These are phyloP conservation scores for Rhinoptilus africanus DNA, from an alignment of 2,113 vertebrate species.

Conservation along the genomic window DNA sequence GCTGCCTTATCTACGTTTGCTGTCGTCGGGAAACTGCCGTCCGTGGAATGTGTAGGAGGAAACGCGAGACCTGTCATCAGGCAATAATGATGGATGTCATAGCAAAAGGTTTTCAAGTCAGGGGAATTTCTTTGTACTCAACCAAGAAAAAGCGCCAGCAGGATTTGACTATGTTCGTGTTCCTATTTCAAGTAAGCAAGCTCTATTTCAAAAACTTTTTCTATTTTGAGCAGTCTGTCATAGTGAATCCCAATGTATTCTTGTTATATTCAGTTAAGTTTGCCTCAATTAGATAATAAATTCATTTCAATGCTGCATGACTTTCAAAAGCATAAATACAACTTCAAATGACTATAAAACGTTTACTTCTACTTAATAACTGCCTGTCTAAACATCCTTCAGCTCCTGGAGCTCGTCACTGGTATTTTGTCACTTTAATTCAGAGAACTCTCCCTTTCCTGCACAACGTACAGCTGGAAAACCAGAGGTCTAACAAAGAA, in stretches of 20 bases:
- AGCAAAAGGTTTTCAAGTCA: background rate
- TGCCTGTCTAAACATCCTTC: background rate
- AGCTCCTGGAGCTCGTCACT: background rate
- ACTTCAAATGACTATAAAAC: background rate
- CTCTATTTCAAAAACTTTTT: background rate
- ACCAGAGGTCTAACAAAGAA: background rate
- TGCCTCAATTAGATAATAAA: background rate
- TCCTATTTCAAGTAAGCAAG: background rate
- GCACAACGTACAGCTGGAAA: background rate
- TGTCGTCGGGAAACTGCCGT: fast-evolving
- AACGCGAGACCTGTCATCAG: background rate
- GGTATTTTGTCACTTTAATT: background rate
- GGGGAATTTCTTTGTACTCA: background rate
- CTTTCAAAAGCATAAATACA: background rate
- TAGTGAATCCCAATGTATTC: fast-evolving
- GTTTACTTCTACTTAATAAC: background rate
- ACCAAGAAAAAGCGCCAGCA: background rate
- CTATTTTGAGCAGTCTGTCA: background rate
- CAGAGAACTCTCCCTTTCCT: background rate
- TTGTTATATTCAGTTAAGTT: background rate
- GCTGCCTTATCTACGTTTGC: background rate
- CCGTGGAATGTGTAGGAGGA: background rate
- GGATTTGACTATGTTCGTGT: background rate
- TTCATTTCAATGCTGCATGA: background rate
- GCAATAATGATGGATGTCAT: background rate